Base-by-base conservation (phyloP, 2,113 vertebrate species). In the Manacus vitellinus region DNA sequence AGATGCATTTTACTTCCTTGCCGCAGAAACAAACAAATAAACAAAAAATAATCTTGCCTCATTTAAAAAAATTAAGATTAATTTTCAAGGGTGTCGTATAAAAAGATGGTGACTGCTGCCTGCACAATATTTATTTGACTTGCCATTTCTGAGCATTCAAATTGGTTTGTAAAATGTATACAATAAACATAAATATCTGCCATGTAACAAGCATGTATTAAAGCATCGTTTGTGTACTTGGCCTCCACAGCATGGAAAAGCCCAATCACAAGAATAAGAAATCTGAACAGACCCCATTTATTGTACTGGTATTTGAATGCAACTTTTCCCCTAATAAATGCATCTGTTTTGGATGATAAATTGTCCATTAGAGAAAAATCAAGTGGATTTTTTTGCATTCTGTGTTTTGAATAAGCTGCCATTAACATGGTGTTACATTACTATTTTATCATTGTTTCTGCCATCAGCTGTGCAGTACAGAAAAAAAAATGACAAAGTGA, bases 271-370 rank as follows among this genome's bases (percentile, higher is more conserved):
- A 80, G 58, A 94, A 92, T 61, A 94, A 95, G 82, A 94, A 97
- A 94, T 91, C 85, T 71, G 79, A 96, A 78, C 41, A 93, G 70
- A 78, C 63, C 76, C 71, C 70, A 91, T 97, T 97, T 96, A 93
- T 96, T 97, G 97, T 96, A 91, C 91, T 92, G 66, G 83, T 95
- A 94, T 85, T 92, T 68, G 73, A 97, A 93, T 77, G 94, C 72
- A 96, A 91, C 92, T 97, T 97, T 92, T 62, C 27, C 14, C 35
- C 58, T 95, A 96, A 97, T 93, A 95, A 97, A 97, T 85, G 86
- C 79, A 89, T 95, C 84, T 97, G 73, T 92, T 98, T 94, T 89
- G 72, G 92, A 94, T 95, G 97, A 98, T 96, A 90, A 97, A 93
- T 95, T 85, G 70, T 81, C 93, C 91, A 91, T 97, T 97, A 97